A percentile compares a stretch with the other conserved stretches of the same genome.
These are phyloP conservation scores for Protosalanx chinensis DNA, from an alignment of 2,797 vertebrate genomes.

Conservation along the genomic window DNA sequence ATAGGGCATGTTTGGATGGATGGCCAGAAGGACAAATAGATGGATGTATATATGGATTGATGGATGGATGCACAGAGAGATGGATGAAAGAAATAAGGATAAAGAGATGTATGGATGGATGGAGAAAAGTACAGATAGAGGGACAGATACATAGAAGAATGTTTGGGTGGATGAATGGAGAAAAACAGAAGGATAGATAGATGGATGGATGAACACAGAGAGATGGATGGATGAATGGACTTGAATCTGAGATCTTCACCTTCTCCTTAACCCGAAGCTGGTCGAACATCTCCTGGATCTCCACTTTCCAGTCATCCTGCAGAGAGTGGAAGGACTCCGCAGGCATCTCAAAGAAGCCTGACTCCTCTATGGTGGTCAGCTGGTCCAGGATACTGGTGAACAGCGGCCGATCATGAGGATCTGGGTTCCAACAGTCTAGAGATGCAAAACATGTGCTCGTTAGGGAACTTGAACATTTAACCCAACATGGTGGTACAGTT, in stretches of 20 bases:
- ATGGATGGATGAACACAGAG: too few species aligned
- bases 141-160: too few species aligned
- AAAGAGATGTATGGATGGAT: too few species aligned
- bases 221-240: too few species aligned
- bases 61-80: not conserved
- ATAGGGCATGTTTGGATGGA: too few species aligned
- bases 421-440: slow-evolving; percentile 92
- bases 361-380: slow-evolving; percentile 91
- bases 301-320: slow-evolving; percentile 97
- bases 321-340: slow-evolving; percentile 94
- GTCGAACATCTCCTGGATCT: slow-evolving; percentile 98
- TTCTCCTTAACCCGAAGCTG: slow-evolving; percentile 97
- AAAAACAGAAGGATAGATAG: too few species aligned
- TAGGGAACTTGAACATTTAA: slow-evolving; percentile 5
- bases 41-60: too few species aligned
- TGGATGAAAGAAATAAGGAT: not conserved
- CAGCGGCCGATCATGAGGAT: slow-evolving; percentile 85
- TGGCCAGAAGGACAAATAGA: too few species aligned
- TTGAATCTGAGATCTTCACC: slow-evolving; percentile 61
- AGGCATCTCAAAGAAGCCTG: slow-evolving; percentile 98
- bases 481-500: too few species aligned
- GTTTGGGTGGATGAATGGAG: not conserved
- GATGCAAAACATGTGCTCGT: not conserved
- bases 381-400: slow-evolving; percentile 89
- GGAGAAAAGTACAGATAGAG: too few species aligned